phyloP scores from a whole-genome alignment of 2,797 vertebrate species.

The Melanotaenia nigrans region DNA sequence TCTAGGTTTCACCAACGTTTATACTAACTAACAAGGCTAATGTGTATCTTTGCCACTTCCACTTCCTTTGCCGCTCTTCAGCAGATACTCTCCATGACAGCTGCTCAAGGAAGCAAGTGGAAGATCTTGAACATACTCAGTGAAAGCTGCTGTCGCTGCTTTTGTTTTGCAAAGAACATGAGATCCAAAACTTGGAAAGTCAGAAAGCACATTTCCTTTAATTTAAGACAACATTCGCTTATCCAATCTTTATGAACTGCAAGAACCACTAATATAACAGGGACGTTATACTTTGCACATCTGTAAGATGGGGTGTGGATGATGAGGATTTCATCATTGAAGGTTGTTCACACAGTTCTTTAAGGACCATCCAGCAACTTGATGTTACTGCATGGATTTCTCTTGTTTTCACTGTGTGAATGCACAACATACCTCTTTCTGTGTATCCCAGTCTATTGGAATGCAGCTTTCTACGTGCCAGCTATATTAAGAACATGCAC shows the following conservation, averaged over 20 bases:
- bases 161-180: slow-evolving; percentile 40
- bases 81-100: slow-evolving; percentile 25
- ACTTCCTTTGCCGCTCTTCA: slow-evolving; percentile 12
- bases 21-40: slow-evolving; percentile 54
- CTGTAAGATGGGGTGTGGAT: background rate
- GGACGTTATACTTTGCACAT: background rate
- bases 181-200: slow-evolving; percentile 43
- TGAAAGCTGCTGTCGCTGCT: slow-evolving; percentile 39
- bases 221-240: slow-evolving; percentile 39
- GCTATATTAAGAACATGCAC: background rate
- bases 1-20: slow-evolving; percentile 55
- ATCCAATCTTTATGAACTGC: slow-evolving; percentile 3
- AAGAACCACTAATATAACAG: background rate
- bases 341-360: background rate
- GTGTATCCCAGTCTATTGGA: background rate
- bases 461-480: background rate
- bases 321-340: background rate
- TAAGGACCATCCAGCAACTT: background rate
- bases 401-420: background rate
- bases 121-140: slow-evolving; percentile 26
- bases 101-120: slow-evolving; percentile 36
- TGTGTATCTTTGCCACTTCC: slow-evolving; percentile 42
- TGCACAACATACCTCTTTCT: background rate
- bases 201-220: slow-evolving; percentile 28
- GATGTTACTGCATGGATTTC: background rate